Percentiles rank a stretch among this genome's conserved stretches.
Evolutionary conservation across 2,888 invertebrate genomes (phyloP).

Genomic region (Ptychoptera contaminata): DNA sequence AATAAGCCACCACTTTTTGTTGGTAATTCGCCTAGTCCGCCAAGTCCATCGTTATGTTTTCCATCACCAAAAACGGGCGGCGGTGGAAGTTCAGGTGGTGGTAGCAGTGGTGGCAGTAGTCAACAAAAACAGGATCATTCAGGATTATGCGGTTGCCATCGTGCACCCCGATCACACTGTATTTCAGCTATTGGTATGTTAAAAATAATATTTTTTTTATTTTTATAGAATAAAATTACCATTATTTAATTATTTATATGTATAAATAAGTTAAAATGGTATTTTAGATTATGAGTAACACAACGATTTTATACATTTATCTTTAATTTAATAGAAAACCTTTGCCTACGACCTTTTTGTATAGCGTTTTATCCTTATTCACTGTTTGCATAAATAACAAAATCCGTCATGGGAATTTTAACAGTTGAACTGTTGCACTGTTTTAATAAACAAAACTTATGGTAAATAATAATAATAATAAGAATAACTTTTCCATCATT

Average conservation of each 20-base stretch:
- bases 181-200: conserved; percentile 30
- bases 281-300: too few species aligned
- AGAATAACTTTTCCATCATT: too few species aligned
- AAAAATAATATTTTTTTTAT: neutral
- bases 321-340: neutral
- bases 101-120: conserved; percentile 7
- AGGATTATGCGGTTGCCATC: conserved; percentile 28
- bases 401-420: too few species aligned
- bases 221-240: neutral
- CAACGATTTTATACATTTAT: neutral
- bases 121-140: conserved; percentile 18
- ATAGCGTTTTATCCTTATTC: neutral
- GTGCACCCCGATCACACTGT: conserved; percentile 31
- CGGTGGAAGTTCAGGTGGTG: neutral
- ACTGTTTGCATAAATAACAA: too few species aligned
- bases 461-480: too few species aligned
- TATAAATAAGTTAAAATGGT: too few species aligned
- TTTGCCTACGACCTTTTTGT: neutral
- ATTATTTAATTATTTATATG: neutral
- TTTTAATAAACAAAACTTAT: too few species aligned
- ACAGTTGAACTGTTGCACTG: too few species aligned
- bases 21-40: conserved; percentile 12
- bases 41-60: conserved; percentile 18
- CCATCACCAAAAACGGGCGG: conserved; percentile 14
- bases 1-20: conserved; percentile 27